These are phyloP conservation scores for Numenius arquata DNA, from an alignment of 2,113 vertebrate species.

Conservation along the genomic window DNA sequence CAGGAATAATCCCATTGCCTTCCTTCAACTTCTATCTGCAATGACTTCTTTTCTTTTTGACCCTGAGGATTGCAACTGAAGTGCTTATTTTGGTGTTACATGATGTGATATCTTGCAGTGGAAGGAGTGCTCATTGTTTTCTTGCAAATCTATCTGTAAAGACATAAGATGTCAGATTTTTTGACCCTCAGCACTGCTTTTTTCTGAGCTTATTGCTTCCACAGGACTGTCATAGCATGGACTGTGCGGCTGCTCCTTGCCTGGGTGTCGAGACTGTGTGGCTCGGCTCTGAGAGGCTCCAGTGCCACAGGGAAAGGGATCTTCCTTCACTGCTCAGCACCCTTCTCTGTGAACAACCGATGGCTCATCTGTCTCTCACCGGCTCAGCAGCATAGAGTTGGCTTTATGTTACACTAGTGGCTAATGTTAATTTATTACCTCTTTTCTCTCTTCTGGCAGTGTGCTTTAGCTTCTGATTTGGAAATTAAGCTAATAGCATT, in stretches of 20 bases:
- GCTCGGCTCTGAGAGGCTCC: not conserved
- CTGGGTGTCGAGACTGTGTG: fast-evolving
- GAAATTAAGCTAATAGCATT: not conserved
- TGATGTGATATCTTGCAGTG: not conserved
- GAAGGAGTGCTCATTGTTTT: not conserved
- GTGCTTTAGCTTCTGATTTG: not conserved
- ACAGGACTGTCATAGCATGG: not conserved
- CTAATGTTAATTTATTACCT: not conserved
- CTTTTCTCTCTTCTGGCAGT: not conserved
- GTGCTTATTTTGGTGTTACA: not conserved
- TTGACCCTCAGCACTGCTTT: not conserved
- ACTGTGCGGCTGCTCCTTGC: not conserved
- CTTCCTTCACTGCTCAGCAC: not conserved
- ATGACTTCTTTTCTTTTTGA: not conserved
- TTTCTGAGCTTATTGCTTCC: not conserved
- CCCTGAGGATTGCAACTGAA: not conserved
- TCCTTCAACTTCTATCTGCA: not conserved
- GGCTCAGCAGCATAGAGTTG: not conserved
- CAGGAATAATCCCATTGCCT: not conserved
- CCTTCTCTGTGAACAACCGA: not conserved
- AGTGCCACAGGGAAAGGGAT: fast-evolving
- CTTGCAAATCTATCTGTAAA: not conserved
- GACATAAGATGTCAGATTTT: not conserved
- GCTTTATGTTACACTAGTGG: not conserved
- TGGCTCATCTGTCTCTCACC: not conserved